A percentile compares a stretch with the other conserved stretches of the same genome.
Evolutionary conservation across 2,113 vertebrate genomes (phyloP).

Genomic region (Piaya cayana): DNA sequence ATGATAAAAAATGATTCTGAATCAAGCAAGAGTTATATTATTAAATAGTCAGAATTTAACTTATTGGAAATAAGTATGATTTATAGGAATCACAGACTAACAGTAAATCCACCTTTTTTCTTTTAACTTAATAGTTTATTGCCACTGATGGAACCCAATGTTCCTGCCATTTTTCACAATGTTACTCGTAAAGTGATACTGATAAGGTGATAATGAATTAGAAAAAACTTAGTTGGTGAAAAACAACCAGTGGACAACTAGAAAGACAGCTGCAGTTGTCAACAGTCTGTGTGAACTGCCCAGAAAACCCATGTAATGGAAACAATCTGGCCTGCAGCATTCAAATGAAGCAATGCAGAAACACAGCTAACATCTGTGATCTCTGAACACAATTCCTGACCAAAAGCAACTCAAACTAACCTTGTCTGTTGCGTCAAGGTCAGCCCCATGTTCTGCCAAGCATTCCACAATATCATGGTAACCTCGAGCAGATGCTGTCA

Average conservation of each 20-base stretch:
- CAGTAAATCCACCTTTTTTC: not conserved
- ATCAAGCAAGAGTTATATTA: not conserved
- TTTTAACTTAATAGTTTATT: not conserved
- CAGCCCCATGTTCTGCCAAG: slow-evolving; percentile 85
- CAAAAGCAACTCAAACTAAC: slow-evolving; percentile 62
- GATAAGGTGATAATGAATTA: not conserved
- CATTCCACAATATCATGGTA: slow-evolving; percentile 96
- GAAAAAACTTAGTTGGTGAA: not conserved
- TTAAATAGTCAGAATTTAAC: not conserved
- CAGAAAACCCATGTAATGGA: not conserved
- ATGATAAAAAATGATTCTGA: not conserved
- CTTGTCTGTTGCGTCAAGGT: slow-evolving; percentile 91
- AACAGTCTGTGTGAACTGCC: not conserved
- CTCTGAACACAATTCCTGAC: not conserved
- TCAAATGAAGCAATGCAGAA: not conserved
- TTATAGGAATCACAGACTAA: not conserved
- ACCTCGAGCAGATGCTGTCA: slow-evolving; percentile 93
- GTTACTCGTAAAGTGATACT: not conserved
- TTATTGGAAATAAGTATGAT: not conserved
- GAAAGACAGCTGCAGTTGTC: not conserved
- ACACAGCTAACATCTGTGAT: not conserved
- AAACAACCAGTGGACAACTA: not conserved
- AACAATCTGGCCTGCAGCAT: not conserved
- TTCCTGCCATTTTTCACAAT: not conserved
- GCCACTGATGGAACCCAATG: not conserved